Evolutionary conservation across 2,888 invertebrate genomes (phyloP).

Genomic region (Dicyrtoma fusca): DNA sequence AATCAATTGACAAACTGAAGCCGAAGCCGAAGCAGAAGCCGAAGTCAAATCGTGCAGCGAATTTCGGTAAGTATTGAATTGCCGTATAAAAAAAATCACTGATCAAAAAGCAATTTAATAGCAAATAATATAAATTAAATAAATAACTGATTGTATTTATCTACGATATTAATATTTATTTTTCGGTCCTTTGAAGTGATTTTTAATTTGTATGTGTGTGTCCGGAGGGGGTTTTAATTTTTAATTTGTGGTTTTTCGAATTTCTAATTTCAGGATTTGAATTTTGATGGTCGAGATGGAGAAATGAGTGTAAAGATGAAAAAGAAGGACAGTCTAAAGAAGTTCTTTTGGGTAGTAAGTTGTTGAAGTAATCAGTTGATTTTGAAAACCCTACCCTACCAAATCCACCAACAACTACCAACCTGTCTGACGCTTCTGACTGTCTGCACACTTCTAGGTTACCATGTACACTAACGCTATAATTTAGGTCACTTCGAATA

Average conservation of each 20-base stretch:
- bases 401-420: too few species aligned
- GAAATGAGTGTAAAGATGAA: constrained; percentile 5
- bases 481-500: constrained; percentile 21
- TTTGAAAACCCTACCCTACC: constrained; percentile 18
- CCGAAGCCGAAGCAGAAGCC: too few species aligned
- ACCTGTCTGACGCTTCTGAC: constrained; percentile 21
- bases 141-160: too few species aligned
- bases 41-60: too few species aligned
- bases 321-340: neutral
- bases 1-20: too few species aligned
- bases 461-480: constrained; percentile 19
- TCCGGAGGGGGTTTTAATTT: neutral
- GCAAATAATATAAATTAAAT: too few species aligned
- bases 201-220: constrained; percentile 1
- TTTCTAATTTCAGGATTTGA: neutral
- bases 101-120: too few species aligned
- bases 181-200: too few species aligned
- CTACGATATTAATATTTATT: too few species aligned
- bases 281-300: neutral
- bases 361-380: neutral
- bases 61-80: too few species aligned
- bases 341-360: neutral
- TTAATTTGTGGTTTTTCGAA: too few species aligned
- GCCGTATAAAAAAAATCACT: too few species aligned
- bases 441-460: constrained; percentile 26